These are phyloP conservation scores for Ancistrus triradiatus DNA, from an alignment of 2,113 vertebrate species.

Conservation along the genomic window DNA sequence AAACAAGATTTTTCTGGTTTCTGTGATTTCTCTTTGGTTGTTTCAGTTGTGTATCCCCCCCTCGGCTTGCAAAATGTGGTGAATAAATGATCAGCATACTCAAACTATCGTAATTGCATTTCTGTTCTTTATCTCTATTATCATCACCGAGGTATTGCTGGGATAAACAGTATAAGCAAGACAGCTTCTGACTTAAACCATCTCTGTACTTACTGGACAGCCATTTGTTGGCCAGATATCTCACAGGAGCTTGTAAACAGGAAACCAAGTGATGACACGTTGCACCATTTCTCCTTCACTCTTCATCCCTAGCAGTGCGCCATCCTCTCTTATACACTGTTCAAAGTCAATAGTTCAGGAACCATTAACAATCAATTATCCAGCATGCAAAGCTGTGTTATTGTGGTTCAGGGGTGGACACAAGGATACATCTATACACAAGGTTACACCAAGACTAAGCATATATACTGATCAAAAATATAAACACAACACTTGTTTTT, in stretches of 20 bases:
- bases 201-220: slow-evolving; percentile 1
- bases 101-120: background rate
- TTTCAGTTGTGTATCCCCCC: background rate
- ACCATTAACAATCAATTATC: slow-evolving; percentile 46
- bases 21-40: no score
- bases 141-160: no score
- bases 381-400: slow-evolving; percentile 7
- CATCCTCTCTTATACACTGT: slow-evolving; percentile 31
- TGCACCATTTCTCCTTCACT: slow-evolving; percentile 6
- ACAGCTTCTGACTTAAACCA: no score
- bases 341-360: slow-evolving; percentile 26
- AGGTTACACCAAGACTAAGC: no score
- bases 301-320: slow-evolving; percentile 23
- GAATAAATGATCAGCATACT: slow-evolving; percentile 38
- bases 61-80: background rate
- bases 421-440: no score
- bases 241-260: slow-evolving; percentile 40
- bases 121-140: background rate
- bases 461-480: no score
- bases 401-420: background rate
- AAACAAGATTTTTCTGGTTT: no score
- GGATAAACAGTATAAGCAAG: no score
- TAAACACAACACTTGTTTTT: no score
- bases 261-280: slow-evolving; percentile 41
- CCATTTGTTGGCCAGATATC: background rate